phyloP scores from a whole-genome alignment of 2,888 invertebrate species.

The Dasypogon diadema region DNA sequence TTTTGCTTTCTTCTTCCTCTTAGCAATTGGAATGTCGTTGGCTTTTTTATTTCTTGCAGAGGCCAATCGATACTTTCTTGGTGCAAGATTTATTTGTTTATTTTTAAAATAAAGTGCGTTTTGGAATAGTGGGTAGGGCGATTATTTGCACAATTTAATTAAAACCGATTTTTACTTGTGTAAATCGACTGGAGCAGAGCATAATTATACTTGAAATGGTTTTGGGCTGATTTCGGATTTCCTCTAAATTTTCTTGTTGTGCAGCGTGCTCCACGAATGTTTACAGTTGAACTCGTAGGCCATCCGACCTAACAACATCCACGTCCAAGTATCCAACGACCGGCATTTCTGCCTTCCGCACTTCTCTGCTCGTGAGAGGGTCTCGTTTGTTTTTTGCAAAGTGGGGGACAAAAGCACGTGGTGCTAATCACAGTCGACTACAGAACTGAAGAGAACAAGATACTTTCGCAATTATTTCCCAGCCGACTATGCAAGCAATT shows the following conservation, averaged over 20 bases:
- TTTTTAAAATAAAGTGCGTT: neutral
- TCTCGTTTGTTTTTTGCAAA: slow-evolving; percentile 41
- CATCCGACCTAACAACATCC: no score
- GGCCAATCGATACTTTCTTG: slow-evolving; percentile 48
- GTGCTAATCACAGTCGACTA: slow-evolving; percentile 28
- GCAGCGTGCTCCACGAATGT: neutral
- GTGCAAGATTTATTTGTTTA: slow-evolving; percentile 36
- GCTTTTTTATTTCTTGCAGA: slow-evolving; percentile 35
- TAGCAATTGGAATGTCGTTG: slow-evolving; percentile 20
- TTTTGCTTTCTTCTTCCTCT: slow-evolving; percentile 28
- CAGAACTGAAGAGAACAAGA: no score
- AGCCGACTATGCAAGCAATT: neutral
- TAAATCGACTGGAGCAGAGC: no score
- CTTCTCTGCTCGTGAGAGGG: slow-evolving; percentile 22
- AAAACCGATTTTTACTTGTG: neutral
- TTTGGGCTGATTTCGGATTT: no score
- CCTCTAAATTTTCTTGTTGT: neutral
- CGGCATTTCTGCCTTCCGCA: slow-evolving; percentile 17
- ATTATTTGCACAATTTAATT: neutral
- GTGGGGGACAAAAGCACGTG: slow-evolving; percentile 50
- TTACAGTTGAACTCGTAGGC: no score
- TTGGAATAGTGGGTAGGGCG: neutral
- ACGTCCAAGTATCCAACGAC: neutral
- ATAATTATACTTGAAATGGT: no score
- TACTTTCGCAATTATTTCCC: neutral